Conservation (phyloP, 2,888 invertebrate genomes). For the Xylota sylvarum region DNA sequence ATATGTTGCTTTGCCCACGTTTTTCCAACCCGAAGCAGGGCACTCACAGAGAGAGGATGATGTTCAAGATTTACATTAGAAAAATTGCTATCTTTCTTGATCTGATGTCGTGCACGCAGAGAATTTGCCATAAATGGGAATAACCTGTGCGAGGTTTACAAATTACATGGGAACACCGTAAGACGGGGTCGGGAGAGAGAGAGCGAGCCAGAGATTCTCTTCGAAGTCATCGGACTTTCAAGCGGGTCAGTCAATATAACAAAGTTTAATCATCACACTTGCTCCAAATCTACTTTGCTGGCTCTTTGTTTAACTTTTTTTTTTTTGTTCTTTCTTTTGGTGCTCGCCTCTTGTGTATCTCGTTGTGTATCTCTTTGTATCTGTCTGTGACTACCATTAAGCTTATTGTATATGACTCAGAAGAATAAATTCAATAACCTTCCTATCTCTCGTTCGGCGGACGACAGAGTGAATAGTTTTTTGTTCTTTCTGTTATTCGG, state of each 20-base stretch:
- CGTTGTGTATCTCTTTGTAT: constrained; percentile 13
- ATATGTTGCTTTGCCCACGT: constrained; percentile 43
- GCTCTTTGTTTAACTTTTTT: constrained; percentile 41
- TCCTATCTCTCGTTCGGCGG: constrained; percentile 7
- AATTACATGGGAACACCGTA: constrained; percentile 39
- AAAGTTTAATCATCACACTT: constrained; percentile 59
- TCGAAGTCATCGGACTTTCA: constrained; percentile 64
- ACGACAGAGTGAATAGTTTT: constrained; percentile 6
- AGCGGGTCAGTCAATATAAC: constrained; percentile 61
- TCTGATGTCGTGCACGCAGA: constrained; percentile 69
- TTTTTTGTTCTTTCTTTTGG: constrained; percentile 5
- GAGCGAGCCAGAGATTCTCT: constrained; percentile 23
- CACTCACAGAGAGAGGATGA: background rate
- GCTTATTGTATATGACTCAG: constrained; percentile 53
- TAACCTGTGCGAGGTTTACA: constrained; percentile 66
- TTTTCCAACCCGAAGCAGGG: constrained; percentile 4
- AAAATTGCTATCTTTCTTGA: constrained; percentile 60
- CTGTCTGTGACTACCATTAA: constrained; percentile 29
- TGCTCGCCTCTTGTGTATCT: constrained; percentile 10
- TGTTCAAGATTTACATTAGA: constrained; percentile 59
- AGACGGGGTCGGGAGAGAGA: background rate
- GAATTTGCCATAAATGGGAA: constrained; percentile 68
- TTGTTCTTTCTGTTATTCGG: constrained; percentile 33
- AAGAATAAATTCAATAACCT: constrained; percentile 58
- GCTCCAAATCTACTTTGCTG: constrained; percentile 65